Base-by-base conservation (phyloP, 2,113 vertebrate species). In the Leuciscus idus region DNA sequence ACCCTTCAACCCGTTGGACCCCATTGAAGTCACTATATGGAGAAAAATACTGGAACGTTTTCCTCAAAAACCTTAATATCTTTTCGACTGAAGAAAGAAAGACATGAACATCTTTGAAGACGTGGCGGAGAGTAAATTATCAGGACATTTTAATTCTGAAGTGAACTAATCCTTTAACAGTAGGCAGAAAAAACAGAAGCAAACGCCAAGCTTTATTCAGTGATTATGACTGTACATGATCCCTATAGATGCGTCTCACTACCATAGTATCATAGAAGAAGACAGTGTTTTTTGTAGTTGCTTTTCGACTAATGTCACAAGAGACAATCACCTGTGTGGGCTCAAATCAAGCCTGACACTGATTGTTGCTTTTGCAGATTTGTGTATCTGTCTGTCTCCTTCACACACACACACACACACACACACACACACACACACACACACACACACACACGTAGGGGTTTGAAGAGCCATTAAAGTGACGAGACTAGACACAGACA, bases 391-490 rank as follows among this genome's bases (percentile, higher is more conserved):
- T 48, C 52, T 70, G 23, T 80, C 70, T 39, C 48, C 15, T 39
- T 39, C 26, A 74, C n/a, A 64, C 64, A 79, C 50, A 83, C 9
- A 36, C 39, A 39, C 36, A 39, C 36, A 39, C 36, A 39, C 36
- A 39, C 36, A 39, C 6, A 8, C 39, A 9, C 39, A 43, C 39
- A 39, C 39, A 39, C 39, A 39, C 39, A 39, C 39, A 39, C 39
- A 39, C 39, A 39, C 39, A 39, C 39, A 80, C n/a, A 64, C 55
- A 79, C 50, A 79, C 9, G 43, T 33, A 61, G 26, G 10, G 28
- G 19, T 62, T 30, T 86, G 66, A 76, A 82, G 78, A 66, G 30
- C 39, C 30, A 83, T 46, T 79, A 57, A 81, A 52, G 79, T 79
- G 46, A n/a, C 64, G 83, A 76, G 68, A 50, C 36, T 46, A 79